Evolutionary conservation across 2,888 invertebrate species (phyloP).

Genomic region (Aphidoletes aphidimyza): DNA sequence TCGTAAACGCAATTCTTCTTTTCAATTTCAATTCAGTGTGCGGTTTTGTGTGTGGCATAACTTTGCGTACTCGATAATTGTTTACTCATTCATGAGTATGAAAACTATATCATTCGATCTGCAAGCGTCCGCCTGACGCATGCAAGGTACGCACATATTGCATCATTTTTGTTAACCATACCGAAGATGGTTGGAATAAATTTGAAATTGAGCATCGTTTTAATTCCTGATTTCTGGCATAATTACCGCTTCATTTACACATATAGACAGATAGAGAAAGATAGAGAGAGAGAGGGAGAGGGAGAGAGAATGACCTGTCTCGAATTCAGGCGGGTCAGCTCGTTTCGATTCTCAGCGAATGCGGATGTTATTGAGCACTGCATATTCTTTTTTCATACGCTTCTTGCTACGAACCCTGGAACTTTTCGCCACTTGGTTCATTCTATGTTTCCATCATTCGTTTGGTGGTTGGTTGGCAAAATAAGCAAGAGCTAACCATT

Average conservation of each 20-base stretch:
- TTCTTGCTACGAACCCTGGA: constrained; percentile 2
- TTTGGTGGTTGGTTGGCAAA: no score
- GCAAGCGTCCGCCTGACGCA: background rate
- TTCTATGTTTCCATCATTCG: no score
- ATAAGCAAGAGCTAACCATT: background rate
- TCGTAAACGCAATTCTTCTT: no score
- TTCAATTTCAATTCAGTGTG: background rate
- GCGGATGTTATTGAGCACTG: background rate
- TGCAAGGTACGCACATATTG: no score
- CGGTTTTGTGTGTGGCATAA: background rate
- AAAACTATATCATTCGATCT: no score
- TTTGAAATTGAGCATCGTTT: constrained; percentile 20
- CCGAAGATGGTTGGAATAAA: constrained; percentile 21
- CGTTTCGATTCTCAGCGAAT: background rate
- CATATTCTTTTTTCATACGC: background rate
- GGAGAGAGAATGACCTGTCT: no score
- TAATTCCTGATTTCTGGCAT: constrained; percentile 41
- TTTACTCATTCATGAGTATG: no score
- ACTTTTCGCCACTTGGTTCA: background rate
- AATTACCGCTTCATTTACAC: background rate
- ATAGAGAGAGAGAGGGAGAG: no score
- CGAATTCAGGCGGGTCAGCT: no score
- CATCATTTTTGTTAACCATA: background rate
- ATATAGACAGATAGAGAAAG: background rate
- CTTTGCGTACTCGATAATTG: background rate